A percentile compares a stretch with the other conserved stretches of the same genome.
Conservation (phyloP, 2,113 vertebrate species). For the Oncorhynchus kisutch region DNA sequence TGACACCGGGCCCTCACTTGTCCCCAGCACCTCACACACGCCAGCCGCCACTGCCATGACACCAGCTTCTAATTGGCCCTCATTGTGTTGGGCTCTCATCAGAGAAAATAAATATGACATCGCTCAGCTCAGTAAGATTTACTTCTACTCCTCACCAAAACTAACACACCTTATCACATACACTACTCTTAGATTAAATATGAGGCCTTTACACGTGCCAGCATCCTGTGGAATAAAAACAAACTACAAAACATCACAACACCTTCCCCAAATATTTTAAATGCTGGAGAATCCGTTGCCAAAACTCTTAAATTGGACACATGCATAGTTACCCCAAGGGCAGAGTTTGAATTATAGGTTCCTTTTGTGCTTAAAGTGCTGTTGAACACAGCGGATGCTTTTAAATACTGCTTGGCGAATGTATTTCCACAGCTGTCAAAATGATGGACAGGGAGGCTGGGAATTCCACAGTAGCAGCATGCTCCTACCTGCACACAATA, state of each 20-base stretch:
- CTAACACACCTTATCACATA: neutral
- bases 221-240: neutral
- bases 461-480: slow-evolving; percentile 72
- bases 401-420: slow-evolving; percentile 84
- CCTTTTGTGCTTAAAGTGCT: slow-evolving; percentile 50
- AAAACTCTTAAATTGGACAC: slow-evolving; percentile 22
- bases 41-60: slow-evolving; percentile 26
- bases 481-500: slow-evolving; percentile 87
- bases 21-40: slow-evolving; percentile 41
- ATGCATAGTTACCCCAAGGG: neutral
- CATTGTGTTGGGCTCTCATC: slow-evolving; percentile 47
- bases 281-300: slow-evolving; percentile 3
- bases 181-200: neutral
- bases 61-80: slow-evolving; percentile 62
- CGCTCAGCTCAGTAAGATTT: slow-evolving; percentile 18
- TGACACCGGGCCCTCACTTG: slow-evolving; percentile 70
- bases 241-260: neutral
- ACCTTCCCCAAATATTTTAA: neutral
- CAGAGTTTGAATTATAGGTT: slow-evolving; percentile 22
- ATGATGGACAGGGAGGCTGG: slow-evolving; percentile 84
- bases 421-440: slow-evolving; percentile 90
- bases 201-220: neutral
- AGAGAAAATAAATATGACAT: slow-evolving; percentile 28
- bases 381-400: slow-evolving; percentile 50
- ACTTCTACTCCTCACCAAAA: neutral